Evolutionary conservation across 2,888 invertebrate genomes (phyloP), one percentile per base, ranked within the genome.

Genomic region (Xestia sexstrigata): DNA sequence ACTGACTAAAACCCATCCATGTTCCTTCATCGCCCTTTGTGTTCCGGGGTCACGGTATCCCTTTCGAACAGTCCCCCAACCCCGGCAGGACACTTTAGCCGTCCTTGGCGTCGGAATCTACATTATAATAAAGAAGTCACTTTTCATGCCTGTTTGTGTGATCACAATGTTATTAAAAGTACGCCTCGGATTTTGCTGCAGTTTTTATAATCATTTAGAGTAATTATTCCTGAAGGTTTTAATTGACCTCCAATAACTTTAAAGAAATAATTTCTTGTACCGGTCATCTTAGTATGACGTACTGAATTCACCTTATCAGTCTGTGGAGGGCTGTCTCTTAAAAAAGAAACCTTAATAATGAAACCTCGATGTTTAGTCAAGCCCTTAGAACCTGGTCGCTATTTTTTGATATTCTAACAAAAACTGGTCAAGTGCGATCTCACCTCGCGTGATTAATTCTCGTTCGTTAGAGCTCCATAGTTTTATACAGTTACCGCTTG

Each of bases 401-500:
- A 42, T 0, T 42, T 9, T 42, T 9, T 42, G 9, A 42, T 42
- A 42, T 9, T 60, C 30, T 60, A 60, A 62, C 20, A 71, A 73
- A 71, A 70, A 0, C 20, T 63, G 26, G 45, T 62, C 42, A 49
- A 70, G n/a, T 52, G 39, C 52, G 30, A 71, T 35, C 26, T 52
- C 11, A 30, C 71, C 47, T 84, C 52, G 88, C 87, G 88, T 87
- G 87, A 73, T 84, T 73, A 78, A 63, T 70, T 66, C 69, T 67
- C 70, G 70, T 87, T 84, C 65, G 70, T 82, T 82, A 79, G 67
- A 74, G 35, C 55, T 62, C 47, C 76, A 81, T 78, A 87, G 79
- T 87, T 88, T 86, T 70, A 81, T 74, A 86, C 76, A 72, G 79
- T 86, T 80, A 88, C 77, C 70, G 82, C 72, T 80, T 86, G 78